Base-by-base conservation (phyloP, 2,113 vertebrate genomes). In the Dicaeum eximium region DNA sequence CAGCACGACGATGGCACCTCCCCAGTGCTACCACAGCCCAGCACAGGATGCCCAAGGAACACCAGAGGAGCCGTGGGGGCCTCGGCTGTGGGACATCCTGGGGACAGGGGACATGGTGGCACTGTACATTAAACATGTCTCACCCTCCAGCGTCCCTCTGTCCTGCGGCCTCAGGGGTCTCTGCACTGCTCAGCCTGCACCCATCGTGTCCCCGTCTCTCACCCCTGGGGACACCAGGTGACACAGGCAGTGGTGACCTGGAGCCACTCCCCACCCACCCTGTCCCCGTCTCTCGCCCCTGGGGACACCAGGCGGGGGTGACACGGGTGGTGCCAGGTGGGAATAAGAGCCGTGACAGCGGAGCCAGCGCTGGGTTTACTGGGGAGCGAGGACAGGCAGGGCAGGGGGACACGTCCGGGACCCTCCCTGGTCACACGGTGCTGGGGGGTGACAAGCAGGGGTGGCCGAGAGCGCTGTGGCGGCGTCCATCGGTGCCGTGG, bases 301-400 rank as follows among this genome's bases (percentile, higher is more conserved):
- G 56, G 60, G 62, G 30, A 27, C 64, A 28, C 0, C 2, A 1
- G 37, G 51, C 2, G 18, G 45, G 47, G 69, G 15, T 13, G 60
- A 5, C 28, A 8, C 4, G 9, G 61, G 35, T 2, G 24, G 30
- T 47, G 70, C n/a, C 42, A 12, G 47, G 5, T 2, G 40, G 45
- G 14, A 95, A 42, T 16, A 6, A 92, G 25, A 33, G 56, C 10
- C 8, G 3, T 5, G 44, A 75, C 17, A 80, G 44, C 58, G 27
- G 74, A 88, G 91, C 66, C 94, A 93, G 88, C 37, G 9, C 88
- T 5, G 54, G 53, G 27, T 93, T 95, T 95, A 95, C 27, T 93
- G 87, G 30, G 31, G 33, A 81, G 62, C 8, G 0, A 71, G 44
- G 48, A 48, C 21, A 33, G 60, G 40, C 1, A 3, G 38, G 15